Conservation (phyloP, 2,113 vertebrate species). For the Danionella cerebrum region DNA sequence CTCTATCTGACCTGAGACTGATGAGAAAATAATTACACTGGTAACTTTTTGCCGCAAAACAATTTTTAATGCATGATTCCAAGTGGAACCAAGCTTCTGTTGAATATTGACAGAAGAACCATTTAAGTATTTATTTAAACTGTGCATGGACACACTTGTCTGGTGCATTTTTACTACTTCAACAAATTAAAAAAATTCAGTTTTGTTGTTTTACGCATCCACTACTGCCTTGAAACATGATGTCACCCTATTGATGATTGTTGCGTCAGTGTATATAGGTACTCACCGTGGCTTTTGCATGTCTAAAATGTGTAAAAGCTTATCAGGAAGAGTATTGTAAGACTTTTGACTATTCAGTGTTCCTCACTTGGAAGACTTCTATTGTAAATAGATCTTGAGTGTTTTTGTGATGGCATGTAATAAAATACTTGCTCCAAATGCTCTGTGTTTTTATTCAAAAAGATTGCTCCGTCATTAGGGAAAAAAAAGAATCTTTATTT, state of each 20-base stretch:
- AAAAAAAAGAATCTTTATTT: too few relatives aligned
- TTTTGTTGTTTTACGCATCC: conserved; percentile 37
- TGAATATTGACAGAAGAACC: background rate
- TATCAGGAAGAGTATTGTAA: too few relatives aligned
- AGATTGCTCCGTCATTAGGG: too few relatives aligned
- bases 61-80: background rate
- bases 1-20: too few relatives aligned
- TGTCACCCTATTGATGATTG: conserved; percentile 28
- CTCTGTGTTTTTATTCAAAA: too few relatives aligned
- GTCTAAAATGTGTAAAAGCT: too few relatives aligned
- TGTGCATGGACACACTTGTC: conserved; percentile 15
- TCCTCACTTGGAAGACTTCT: too few relatives aligned
- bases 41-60: background rate
- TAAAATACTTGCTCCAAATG: too few relatives aligned
- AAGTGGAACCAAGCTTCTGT: background rate
- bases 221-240: conserved; percentile 26
- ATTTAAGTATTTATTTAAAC: background rate
- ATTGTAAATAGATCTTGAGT: too few relatives aligned
- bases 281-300: conserved; percentile 82
- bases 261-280: conserved; percentile 68
- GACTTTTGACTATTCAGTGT: too few relatives aligned
- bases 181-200: background rate
- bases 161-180: conserved; percentile 15
- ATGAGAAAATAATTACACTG: too few relatives aligned
- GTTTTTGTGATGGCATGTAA: too few relatives aligned